These are phyloP conservation scores for Microcebus jonahi DNA, from an alignment of 2,113 vertebrate genomes.

Conservation along the genomic window DNA sequence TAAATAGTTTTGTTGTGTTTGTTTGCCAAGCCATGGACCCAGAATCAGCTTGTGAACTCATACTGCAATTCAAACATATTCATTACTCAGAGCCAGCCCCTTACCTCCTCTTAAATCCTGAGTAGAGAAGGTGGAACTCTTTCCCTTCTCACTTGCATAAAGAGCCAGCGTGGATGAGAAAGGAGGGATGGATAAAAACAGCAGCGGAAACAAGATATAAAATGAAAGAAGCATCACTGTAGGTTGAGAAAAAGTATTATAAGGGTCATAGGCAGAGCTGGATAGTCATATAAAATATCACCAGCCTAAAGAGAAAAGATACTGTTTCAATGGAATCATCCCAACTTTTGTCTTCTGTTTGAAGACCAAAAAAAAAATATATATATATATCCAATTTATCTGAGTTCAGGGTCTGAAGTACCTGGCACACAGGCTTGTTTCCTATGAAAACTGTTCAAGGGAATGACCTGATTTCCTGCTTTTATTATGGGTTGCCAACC, in stretches of 20 bases:
- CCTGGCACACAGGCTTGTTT: background rate
- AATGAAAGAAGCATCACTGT: background rate
- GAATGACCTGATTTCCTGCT: conserved; percentile 51
- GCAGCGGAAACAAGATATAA: background rate
- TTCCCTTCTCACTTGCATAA: background rate
- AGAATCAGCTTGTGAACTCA: background rate
- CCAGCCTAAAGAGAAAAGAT: conserved; percentile 29
- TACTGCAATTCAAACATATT: background rate
- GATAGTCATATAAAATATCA: background rate
- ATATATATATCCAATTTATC: conserved; percentile 17
- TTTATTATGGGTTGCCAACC: conserved; percentile 23
- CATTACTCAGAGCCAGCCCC: background rate
- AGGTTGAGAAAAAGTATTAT: background rate
- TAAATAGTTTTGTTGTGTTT: background rate
- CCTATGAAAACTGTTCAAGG: conserved; percentile 46
- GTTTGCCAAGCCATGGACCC: background rate
- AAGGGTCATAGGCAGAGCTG: background rate
- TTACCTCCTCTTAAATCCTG: background rate
- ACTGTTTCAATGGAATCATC: background rate
- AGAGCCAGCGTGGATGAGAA: background rate
- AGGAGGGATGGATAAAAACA: background rate
- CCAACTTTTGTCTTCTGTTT: conserved; percentile 44
- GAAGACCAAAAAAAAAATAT: conserved; percentile 44
- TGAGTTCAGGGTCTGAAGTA: conserved; percentile 50
- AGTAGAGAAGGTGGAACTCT: background rate